A percentile compares a stretch with the other conserved stretches of the same genome.
phyloP scores from a whole-genome alignment of 1,140 invertebrate genomes.

The Panagrolaimus sp. region DNA sequence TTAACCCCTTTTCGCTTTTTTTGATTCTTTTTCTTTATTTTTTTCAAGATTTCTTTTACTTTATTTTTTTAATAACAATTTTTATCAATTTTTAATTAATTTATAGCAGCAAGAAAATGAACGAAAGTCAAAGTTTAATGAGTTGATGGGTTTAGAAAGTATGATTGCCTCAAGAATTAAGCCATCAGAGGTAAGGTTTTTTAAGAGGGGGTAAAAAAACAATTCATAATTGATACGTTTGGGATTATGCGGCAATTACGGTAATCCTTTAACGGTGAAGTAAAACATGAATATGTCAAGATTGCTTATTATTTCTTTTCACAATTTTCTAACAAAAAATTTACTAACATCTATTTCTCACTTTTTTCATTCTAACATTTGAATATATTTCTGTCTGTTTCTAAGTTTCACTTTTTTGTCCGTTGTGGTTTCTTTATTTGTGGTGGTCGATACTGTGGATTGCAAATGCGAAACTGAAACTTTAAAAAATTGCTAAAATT shows the following conservation, averaged over 20 bases:
- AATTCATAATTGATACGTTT: too few species aligned
- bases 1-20: neutral
- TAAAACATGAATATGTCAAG: neutral
- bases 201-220: neutral
- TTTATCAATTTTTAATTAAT: neutral
- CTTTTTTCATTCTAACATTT: neutral
- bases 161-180: constrained; percentile 16
- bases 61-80: neutral
- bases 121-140: constrained; percentile 11
- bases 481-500: too few species aligned
- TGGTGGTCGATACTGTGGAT: constrained; percentile 18
- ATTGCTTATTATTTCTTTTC: neutral
- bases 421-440: constrained; percentile 13
- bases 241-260: too few species aligned
- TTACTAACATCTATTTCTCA: constrained; percentile 1
- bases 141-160: constrained; percentile 15
- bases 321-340: too few species aligned
- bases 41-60: neutral
- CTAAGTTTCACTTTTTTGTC: neutral
- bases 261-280: too few species aligned
- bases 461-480: neutral
- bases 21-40: neutral
- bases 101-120: constrained; percentile 7
- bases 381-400: neutral
- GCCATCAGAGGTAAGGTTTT: constrained; percentile 9